A percentile compares a stretch with the other conserved stretches of the same genome.
Evolutionary conservation across 2,888 invertebrate genomes (phyloP).

Genomic region (Rhabditoides inermis): DNA sequence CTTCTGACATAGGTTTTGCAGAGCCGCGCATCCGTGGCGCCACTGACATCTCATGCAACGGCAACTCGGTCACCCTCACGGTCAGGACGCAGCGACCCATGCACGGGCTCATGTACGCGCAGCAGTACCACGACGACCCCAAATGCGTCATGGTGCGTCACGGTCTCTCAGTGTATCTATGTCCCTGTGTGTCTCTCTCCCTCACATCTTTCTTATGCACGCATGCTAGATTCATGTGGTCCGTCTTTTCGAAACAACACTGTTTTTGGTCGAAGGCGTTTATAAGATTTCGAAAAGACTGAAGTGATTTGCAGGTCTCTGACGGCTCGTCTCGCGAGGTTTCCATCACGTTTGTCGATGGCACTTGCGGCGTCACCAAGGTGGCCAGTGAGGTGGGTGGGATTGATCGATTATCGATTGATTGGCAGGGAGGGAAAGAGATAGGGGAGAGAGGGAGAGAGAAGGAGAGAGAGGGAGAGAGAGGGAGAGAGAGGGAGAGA

Average conservation of each 20-base stretch:
- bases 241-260: not conserved
- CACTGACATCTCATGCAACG: constrained; percentile 42
- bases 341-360: constrained; percentile 38
- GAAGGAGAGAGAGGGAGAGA: constrained; percentile 7
- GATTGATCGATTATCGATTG: no score
- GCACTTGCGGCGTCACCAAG: constrained; percentile 39
- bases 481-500: constrained; percentile 1
- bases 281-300: no score
- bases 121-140: constrained; percentile 37
- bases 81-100: constrained; percentile 45
- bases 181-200: no score
- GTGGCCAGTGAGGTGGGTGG: constrained; percentile 26
- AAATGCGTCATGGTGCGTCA: constrained; percentile 28
- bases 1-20: no score
- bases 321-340: constrained; percentile 34
- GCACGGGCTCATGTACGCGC: constrained; percentile 45
- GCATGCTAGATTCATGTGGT: no score
- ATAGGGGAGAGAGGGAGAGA: constrained; percentile 6
- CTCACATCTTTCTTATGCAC: no score
- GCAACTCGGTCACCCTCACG: constrained; percentile 41
- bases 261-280: no score
- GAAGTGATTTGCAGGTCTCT: constrained; percentile 18
- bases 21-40: constrained; percentile 45
- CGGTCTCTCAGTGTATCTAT: no score
- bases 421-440: not conserved